phyloP scores from a whole-genome alignment of 2,797 vertebrate genomes.

The Gouania willdenowi region DNA sequence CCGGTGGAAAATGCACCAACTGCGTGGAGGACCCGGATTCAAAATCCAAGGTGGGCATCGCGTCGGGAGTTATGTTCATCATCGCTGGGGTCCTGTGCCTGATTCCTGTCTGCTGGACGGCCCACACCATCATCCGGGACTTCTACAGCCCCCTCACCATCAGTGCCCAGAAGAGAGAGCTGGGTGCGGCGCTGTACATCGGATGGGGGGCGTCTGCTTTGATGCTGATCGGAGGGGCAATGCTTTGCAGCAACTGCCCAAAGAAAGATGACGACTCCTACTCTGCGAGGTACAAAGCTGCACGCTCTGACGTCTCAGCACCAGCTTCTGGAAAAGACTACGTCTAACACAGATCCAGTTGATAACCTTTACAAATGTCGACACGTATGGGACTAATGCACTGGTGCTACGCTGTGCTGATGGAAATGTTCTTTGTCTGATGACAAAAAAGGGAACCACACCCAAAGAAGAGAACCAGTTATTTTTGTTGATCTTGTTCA shows the following conservation, averaged over 20 bases:
- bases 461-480: slow-evolving; percentile 5
- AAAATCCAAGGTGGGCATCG: slow-evolving; percentile 83
- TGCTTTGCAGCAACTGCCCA: slow-evolving; percentile 88
- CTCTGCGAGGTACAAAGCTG: slow-evolving; percentile 77
- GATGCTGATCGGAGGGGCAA: slow-evolving; percentile 83
- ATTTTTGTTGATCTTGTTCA: neutral
- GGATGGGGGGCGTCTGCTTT: slow-evolving; percentile 86
- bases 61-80: slow-evolving; percentile 81
- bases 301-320: slow-evolving; percentile 73
- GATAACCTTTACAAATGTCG: neutral
- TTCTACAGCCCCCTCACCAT: slow-evolving; percentile 88
- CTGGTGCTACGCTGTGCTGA: slow-evolving; percentile 11
- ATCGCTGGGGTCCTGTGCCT: slow-evolving; percentile 76
- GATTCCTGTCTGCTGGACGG: slow-evolving; percentile 88
- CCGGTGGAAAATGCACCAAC: slow-evolving; percentile 92
- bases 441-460: slow-evolving; percentile 21
- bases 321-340: slow-evolving; percentile 75
- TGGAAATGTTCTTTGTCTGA: slow-evolving; percentile 2
- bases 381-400: slow-evolving; percentile 24
- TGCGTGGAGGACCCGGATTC: slow-evolving; percentile 78
- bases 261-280: slow-evolving; percentile 65
- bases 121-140: slow-evolving; percentile 81
- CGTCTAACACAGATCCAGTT: slow-evolving; percentile 67
- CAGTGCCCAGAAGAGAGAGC: slow-evolving; percentile 82
- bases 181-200: slow-evolving; percentile 87